phyloP scores from a whole-genome alignment of 2,888 invertebrate species.

The Euzetes globulus region DNA sequence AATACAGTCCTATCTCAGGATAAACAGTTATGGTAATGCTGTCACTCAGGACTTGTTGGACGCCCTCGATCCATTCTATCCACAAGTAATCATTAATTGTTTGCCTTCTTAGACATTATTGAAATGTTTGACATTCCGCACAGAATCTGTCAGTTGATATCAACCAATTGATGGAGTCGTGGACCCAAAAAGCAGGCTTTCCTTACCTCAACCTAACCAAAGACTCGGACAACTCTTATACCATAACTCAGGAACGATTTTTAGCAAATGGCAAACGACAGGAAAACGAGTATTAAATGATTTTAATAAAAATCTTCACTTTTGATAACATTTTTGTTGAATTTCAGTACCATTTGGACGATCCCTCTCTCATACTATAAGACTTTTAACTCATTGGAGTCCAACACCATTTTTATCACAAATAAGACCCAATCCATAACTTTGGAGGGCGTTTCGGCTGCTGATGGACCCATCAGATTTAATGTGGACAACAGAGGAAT shows the following conservation, averaged over 20 bases:
- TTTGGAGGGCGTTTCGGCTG: not conserved
- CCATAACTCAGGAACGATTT: conserved; percentile 61
- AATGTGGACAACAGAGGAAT: conserved; percentile 48
- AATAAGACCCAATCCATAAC: not conserved
- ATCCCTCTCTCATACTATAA: conserved; percentile 33
- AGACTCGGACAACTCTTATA: conserved; percentile 59
- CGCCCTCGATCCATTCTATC: not conserved
- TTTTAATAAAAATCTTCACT: too few species aligned
- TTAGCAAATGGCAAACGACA: conserved; percentile 49
- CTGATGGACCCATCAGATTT: conserved; percentile 16
- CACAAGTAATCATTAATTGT: too few species aligned
- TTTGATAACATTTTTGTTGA: not conserved
- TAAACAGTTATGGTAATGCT: not conserved
- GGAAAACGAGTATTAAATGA: conserved; percentile 27
- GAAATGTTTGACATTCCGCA: not conserved
- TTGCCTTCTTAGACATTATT: not conserved
- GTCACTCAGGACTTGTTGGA: conserved; percentile 19
- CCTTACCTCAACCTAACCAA: conserved; percentile 62
- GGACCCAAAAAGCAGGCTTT: conserved; percentile 71
- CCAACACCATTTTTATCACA: not conserved
- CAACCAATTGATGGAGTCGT: conserved; percentile 61
- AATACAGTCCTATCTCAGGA: not conserved
- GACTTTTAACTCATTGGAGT: not conserved
- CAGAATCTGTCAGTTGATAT: conserved; percentile 40
- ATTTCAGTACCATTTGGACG: conserved; percentile 6